Evolutionary conservation across 1,140 invertebrate genomes (phyloP).

Genomic region (Bombus picipes): DNA sequence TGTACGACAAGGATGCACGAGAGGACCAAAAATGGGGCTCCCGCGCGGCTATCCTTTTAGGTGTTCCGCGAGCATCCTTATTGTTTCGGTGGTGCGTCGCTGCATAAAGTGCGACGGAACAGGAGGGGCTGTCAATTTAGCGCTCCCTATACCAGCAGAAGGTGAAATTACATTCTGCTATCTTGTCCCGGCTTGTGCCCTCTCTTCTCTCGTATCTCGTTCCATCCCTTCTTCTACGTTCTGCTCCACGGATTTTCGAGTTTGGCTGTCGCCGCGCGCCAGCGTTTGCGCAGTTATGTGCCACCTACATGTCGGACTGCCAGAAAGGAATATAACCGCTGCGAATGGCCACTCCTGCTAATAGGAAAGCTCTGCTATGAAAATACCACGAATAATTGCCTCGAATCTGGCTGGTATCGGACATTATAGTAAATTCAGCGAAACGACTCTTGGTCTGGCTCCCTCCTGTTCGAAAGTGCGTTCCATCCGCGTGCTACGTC

Average conservation of each 20-base stretch:
- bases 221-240: not conserved
- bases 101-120: constrained; percentile 55
- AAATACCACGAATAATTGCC: constrained; percentile 74
- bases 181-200: constrained; percentile 12
- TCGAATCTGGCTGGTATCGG: constrained; percentile 57
- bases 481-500: constrained; percentile 35
- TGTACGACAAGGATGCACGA: constrained; percentile 28
- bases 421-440: constrained; percentile 69
- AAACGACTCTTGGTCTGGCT: constrained; percentile 65
- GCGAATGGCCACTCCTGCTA: constrained; percentile 46
- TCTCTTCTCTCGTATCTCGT: not conserved
- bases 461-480: constrained; percentile 35
- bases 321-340: constrained; percentile 38
- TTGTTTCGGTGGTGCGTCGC: constrained; percentile 56
- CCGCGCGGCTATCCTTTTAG: constrained; percentile 47
- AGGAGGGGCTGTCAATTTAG: constrained; percentile 61
- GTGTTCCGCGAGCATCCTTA: constrained; percentile 45
- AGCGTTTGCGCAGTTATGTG: not conserved
- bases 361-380: constrained; percentile 74
- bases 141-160: constrained; percentile 22
- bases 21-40: constrained; percentile 54
- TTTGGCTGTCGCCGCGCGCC: not conserved
- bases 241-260: constrained; percentile 10
- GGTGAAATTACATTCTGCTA: constrained; percentile 58
- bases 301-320: constrained; percentile 39